Percentiles rank a stretch among this genome's conserved stretches.
Evolutionary conservation across 2,797 vertebrate genomes (phyloP).

Genomic region (Hippoglossus hippoglossus): DNA sequence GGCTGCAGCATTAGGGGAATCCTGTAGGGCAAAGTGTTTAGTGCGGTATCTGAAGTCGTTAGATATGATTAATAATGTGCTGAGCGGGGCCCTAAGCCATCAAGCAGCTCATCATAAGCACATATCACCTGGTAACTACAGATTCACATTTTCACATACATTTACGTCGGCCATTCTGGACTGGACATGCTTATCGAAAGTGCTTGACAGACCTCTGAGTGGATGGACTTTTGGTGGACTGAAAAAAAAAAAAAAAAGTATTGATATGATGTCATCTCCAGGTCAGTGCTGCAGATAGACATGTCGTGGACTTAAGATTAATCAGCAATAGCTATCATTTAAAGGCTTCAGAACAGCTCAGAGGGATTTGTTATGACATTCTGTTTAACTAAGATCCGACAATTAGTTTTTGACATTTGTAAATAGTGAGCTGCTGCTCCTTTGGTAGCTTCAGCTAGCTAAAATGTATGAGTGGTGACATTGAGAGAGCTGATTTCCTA

Average conservation of each 20-base stretch:
- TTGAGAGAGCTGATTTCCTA: too few relatives aligned
- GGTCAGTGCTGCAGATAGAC: background rate
- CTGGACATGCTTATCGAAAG: constrained; percentile 26
- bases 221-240: constrained; percentile 24
- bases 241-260: constrained; percentile 1
- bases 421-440: background rate
- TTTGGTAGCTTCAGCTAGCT: too few relatives aligned
- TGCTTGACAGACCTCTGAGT: constrained; percentile 18
- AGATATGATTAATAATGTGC: constrained; percentile 76
- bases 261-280: background rate
- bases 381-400: too few relatives aligned
- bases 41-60: constrained; percentile 77
- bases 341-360: too few relatives aligned
- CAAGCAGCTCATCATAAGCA: constrained; percentile 71
- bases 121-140: constrained; percentile 71
- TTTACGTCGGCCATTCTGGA: constrained; percentile 57
- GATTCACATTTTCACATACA: constrained; percentile 49
- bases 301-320: background rate
- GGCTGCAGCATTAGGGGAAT: constrained; percentile 71
- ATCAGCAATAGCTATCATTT: background rate
- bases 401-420: background rate
- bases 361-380: too few relatives aligned
- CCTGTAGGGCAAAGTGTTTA: constrained; percentile 79
- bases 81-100: constrained; percentile 62
- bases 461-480: too few relatives aligned